A percentile compares a stretch with the other conserved stretches of the same genome.
These are phyloP conservation scores for Pristiophorus japonicus DNA, from an alignment of 2,113 vertebrate genomes.

Conservation along the genomic window DNA sequence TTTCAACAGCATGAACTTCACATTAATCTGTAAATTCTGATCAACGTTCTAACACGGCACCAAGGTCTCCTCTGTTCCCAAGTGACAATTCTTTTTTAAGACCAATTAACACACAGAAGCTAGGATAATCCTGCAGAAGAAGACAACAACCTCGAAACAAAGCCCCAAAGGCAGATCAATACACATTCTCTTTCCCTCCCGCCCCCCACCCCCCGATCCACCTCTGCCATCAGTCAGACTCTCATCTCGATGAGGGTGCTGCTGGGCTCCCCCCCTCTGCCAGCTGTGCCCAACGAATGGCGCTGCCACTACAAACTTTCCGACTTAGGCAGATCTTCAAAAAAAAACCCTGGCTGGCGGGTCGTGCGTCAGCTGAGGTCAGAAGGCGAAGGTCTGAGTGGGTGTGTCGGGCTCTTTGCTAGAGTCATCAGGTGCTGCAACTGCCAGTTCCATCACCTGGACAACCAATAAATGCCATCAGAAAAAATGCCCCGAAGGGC, in stretches of 20 bases:
- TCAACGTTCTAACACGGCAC: not conserved
- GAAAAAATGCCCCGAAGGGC: not conserved
- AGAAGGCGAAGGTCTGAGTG: not conserved
- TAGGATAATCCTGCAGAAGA: not conserved
- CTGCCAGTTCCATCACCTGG: not conserved
- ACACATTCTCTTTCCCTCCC: not conserved
- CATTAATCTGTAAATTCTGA: not conserved
- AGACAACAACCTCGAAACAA: not conserved
- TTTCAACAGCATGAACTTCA: not conserved
- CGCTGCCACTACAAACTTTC: not conserved
- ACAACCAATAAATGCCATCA: not conserved
- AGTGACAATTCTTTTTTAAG: too few relatives aligned
- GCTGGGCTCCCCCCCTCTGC: not conserved
- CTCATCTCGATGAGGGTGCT: not conserved
- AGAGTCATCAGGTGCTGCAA: not conserved
- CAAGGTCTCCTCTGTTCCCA: not conserved
- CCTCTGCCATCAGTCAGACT: not conserved
- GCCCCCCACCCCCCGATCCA: not conserved
- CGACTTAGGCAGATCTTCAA: not conserved
- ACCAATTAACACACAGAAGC: too few relatives aligned
- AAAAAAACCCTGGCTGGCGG: not conserved
- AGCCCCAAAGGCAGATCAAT: not conserved
- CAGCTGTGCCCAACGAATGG: not conserved
- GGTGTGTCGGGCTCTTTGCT: not conserved
- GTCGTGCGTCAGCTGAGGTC: not conserved